These are phyloP conservation scores for Lanius ludovicianus DNA, from an alignment of 2,113 vertebrate species.

Conservation along the genomic window DNA sequence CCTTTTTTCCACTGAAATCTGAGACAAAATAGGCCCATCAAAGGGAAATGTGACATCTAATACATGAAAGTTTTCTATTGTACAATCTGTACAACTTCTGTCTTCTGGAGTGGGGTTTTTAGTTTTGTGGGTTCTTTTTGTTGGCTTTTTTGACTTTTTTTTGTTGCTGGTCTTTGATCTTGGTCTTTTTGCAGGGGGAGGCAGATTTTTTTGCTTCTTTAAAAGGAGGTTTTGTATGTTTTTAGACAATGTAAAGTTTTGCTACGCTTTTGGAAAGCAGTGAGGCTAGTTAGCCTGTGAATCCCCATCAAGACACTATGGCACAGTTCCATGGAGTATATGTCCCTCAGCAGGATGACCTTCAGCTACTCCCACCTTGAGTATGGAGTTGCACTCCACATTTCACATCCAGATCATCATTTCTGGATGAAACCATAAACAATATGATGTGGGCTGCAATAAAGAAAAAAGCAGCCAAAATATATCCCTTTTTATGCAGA, in stretches of 20 bases:
- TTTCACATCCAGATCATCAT: neutral
- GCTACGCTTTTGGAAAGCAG: neutral
- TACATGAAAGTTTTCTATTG: neutral
- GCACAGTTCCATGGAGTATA: neutral
- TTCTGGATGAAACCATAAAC: neutral
- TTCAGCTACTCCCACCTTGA: neutral
- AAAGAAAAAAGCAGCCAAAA: neutral
- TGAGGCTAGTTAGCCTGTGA: neutral
- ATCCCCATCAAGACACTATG: neutral
- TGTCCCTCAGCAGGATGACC: neutral
- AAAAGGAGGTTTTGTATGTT: neutral
- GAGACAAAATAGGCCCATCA: neutral
- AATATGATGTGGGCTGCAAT: neutral
- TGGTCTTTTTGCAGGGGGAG: accelerated
- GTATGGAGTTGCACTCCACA: neutral
- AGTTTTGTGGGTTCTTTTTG: neutral
- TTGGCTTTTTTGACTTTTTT: neutral
- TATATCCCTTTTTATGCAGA: neutral
- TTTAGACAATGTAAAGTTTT: neutral
- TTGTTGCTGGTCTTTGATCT: neutral
- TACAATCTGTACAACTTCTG: neutral
- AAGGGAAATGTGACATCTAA: neutral
- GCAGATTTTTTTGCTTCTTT: neutral
- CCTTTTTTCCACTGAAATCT: neutral
- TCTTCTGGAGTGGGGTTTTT: neutral